Conservation (phyloP, 1,140 invertebrate species). For the Holotrichia oblita region DNA sequence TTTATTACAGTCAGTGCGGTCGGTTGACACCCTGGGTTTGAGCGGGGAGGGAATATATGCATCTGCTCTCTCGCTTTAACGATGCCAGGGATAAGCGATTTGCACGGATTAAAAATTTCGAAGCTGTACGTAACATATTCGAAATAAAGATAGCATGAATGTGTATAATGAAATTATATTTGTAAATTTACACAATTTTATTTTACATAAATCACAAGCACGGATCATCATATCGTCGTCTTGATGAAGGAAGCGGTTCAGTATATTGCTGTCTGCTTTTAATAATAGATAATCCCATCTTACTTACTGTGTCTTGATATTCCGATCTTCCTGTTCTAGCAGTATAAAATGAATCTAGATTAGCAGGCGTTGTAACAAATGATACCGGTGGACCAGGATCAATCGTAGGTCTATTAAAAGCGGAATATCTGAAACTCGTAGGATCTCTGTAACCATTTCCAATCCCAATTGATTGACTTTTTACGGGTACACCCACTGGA, state of each 20-base stretch:
- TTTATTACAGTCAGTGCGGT: too few relatives aligned
- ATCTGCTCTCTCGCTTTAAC: too few relatives aligned
- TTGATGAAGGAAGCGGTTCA: slow-evolving; percentile 67
- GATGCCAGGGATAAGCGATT: too few relatives aligned
- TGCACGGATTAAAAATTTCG: too few relatives aligned
- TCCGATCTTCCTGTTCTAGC: slow-evolving; percentile 67
- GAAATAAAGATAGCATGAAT: too few relatives aligned
- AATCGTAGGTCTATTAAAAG: slow-evolving; percentile 58
- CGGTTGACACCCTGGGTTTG: too few relatives aligned
- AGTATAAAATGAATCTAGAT: slow-evolving; percentile 63
- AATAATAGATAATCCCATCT: slow-evolving; percentile 66
- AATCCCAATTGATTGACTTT: slow-evolving; percentile 56
- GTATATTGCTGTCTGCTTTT: slow-evolving; percentile 68
- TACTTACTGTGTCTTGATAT: slow-evolving; percentile 68
- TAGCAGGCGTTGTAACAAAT: slow-evolving; percentile 59
- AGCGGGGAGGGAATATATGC: too few relatives aligned
- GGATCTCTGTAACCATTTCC: slow-evolving; percentile 62
- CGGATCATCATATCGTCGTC: slow-evolving; percentile 64
- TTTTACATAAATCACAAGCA: slow-evolving; percentile 58
- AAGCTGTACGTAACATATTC: too few relatives aligned
- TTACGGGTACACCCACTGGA: slow-evolving; percentile 60
- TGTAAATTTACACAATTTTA: too few relatives aligned
- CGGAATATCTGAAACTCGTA: slow-evolving; percentile 60
- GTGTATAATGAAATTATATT: too few relatives aligned
- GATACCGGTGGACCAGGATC: slow-evolving; percentile 59